phyloP scores from a whole-genome alignment of 1,140 invertebrate species.

The Panagrolaimus sp. region DNA sequence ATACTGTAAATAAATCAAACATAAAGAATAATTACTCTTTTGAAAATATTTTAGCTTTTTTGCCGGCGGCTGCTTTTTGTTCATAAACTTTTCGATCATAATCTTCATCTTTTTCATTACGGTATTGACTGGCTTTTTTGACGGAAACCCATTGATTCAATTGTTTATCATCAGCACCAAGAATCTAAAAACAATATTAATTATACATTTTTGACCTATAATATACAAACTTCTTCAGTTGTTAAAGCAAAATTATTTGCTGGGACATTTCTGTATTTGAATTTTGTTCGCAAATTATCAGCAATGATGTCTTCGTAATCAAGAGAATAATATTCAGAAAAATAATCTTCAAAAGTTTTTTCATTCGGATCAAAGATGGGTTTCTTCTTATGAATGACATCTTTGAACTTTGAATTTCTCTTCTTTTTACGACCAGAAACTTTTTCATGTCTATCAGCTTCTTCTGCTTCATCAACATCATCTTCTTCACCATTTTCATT shows the following conservation, averaged over 20 bases:
- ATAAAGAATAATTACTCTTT: conserved; percentile 9
- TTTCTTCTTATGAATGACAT: conserved; percentile 69
- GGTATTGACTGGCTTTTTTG: conserved; percentile 78
- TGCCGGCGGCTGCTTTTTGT: conserved; percentile 70
- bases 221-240: conserved; percentile 70
- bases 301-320: conserved; percentile 90
- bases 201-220: conserved; percentile 4
- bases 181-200: conserved; percentile 68
- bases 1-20: conserved; percentile 1
- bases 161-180: conserved; percentile 81
- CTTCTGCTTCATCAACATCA: conserved; percentile 23
- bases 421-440: conserved; percentile 63
- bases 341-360: conserved; percentile 76
- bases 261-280: conserved; percentile 81
- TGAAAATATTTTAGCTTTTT: conserved; percentile 74
- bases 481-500: conserved; percentile 52
- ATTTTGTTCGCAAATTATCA: conserved; percentile 77
- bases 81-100: conserved; percentile 73
- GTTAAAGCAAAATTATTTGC: conserved; percentile 86
- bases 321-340: conserved; percentile 86
- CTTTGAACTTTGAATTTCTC: conserved; percentile 68
- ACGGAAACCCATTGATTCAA: conserved; percentile 88
- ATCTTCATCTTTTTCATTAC: conserved; percentile 71
- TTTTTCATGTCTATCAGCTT: conserved; percentile 70
- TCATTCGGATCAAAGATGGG: conserved; percentile 76